Conservation (phyloP, 2,797 vertebrate species). For the Peromyscus melanophrys region DNA sequence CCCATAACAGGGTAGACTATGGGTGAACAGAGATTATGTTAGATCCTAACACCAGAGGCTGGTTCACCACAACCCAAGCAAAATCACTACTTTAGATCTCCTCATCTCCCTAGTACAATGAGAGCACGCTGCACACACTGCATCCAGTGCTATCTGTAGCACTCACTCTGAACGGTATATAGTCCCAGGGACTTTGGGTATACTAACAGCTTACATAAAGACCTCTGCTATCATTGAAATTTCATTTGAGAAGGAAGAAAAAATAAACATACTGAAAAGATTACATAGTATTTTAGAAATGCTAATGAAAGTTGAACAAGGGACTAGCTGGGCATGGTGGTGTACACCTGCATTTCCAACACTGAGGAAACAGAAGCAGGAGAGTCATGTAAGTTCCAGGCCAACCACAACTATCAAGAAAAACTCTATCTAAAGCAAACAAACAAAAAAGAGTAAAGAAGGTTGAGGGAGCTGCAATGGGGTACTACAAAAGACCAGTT, state of each 20-base stretch:
- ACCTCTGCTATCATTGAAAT: not conserved
- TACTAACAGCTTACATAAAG: not conserved
- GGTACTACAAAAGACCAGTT: not conserved
- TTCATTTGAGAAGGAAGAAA: conserved; percentile 4
- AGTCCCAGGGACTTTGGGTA: not conserved
- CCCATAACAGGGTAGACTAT: not conserved
- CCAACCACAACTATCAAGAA: not conserved
- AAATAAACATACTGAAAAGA: not conserved
- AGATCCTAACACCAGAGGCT: not conserved
- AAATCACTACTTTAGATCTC: not conserved
- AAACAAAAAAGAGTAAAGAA: not conserved
- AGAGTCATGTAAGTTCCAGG: not conserved
- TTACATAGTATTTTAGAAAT: not conserved
- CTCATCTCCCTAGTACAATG: not conserved
- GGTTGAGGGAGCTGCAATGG: not conserved
- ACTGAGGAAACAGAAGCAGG: not conserved
- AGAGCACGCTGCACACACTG: not conserved
- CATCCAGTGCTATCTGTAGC: not conserved
- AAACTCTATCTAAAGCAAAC: not conserved
- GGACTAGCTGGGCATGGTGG: not conserved
- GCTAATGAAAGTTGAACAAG: not conserved
- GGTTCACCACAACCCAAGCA: not conserved
- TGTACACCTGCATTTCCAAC: not conserved
- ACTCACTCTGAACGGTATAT: not conserved
- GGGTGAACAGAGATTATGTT: not conserved